Percentiles rank a stretch among this genome's conserved stretches.
Evolutionary conservation across 2,113 vertebrate species (phyloP).

Genomic region (Motacilla tschutschensis): DNA sequence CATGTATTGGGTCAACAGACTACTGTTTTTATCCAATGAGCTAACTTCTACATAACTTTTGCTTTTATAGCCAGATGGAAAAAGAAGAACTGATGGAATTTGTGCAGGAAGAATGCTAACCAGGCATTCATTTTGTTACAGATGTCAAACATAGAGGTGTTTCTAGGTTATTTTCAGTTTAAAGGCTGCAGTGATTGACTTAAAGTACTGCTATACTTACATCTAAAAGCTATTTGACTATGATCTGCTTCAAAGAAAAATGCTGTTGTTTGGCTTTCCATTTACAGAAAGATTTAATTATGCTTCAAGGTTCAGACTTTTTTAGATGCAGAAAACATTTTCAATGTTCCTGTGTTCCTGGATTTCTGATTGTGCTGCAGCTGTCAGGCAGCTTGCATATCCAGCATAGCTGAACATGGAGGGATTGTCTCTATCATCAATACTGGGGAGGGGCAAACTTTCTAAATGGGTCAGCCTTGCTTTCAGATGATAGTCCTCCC

Average conservation of each 20-base stretch:
- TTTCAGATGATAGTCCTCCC: background rate
- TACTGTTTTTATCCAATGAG: background rate
- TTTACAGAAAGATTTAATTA: conserved; percentile 33
- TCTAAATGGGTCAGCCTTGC: background rate
- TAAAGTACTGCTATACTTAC: background rate
- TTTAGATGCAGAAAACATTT: background rate
- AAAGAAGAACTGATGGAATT: background rate
- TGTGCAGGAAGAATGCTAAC: background rate
- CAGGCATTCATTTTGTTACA: conserved; percentile 1
- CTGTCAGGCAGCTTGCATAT: background rate
- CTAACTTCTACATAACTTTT: background rate
- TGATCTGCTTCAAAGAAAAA: background rate
- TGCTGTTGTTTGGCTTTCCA: background rate
- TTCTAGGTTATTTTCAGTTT: background rate
- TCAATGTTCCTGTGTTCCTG: background rate
- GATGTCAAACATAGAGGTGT: background rate
- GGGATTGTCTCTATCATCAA: background rate
- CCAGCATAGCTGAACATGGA: background rate
- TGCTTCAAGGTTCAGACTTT: background rate
- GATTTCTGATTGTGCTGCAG: conserved; percentile 7
- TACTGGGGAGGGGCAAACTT: background rate
- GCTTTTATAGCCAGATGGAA: background rate
- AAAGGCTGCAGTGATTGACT: background rate
- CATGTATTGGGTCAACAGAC: background rate
- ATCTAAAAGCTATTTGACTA: background rate